Base-by-base conservation (phyloP, 37 sponge, comb jelly and placozoan species). In the Lycopodina hypogea region DNA sequence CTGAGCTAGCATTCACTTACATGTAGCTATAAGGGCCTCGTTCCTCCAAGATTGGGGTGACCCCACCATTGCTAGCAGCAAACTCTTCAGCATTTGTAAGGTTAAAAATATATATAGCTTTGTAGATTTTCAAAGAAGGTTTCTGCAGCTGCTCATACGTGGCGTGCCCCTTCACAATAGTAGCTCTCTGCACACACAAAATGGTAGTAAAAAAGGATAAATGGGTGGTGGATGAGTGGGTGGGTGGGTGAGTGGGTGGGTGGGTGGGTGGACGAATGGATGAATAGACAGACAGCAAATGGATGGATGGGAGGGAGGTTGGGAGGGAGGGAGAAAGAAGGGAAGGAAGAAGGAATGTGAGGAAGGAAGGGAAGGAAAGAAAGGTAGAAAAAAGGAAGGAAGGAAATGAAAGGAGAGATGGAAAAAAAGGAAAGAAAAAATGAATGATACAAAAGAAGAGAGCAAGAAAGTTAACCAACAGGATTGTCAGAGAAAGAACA, bases 91-190 rank as follows among this genome's bases (percentile, higher is more conserved):
- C 86, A 64, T 94, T 94, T 37, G 94, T 94, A 28, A 90, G 66
- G 71, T 94, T 94, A 78, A 87, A 94, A 67, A 94, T 81, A 72
- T 94, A 90, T 55, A 90, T 56, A 41, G 86, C 78, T 57, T 94
- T 89, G 76, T 87, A 94, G 22, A 90, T 26, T 26, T 76, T 78
- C 19, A 89, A 71, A 0, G 76, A 62, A 9, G 94, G 90, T 28
- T 77, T 55, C 68, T 77, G 26, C 81, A 89, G 80, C 78, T 94
- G 94, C 26, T 89, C 82, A 61, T 84, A 94, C 1, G 81, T 70
- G 22, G 75, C 70, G 62, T 84, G 81, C 15, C 88, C 92, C 24
- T 53, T 53, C 55, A 53, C 17, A 12, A 19, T 19, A 60, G 24
- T n/a, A 21, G 23, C 18, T n/a, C 8, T 52, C 53, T 52, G 15